Percentiles rank a stretch among this genome's conserved stretches.
phyloP scores from a whole-genome alignment of 2,888 invertebrate genomes.

The Willowsia nigromaculata region DNA sequence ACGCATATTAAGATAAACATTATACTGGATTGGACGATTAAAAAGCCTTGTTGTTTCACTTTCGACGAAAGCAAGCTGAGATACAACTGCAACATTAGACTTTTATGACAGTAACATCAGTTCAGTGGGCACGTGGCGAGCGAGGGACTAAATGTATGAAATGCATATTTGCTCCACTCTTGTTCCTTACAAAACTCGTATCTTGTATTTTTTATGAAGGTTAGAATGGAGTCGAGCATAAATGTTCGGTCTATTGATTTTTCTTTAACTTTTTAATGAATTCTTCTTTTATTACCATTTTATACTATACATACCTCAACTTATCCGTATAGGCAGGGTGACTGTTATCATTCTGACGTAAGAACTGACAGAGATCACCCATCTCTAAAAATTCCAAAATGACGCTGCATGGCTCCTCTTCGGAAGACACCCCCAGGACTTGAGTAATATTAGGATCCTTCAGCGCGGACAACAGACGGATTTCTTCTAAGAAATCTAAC shows the following conservation, averaged over 20 bases:
- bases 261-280: constrained; percentile 60
- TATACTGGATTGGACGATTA: neutral
- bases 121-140: too few species aligned
- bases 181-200: neutral
- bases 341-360: constrained; percentile 81
- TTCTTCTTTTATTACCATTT: neutral
- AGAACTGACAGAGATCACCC: constrained; percentile 90
- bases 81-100: too few species aligned
- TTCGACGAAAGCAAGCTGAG: too few species aligned
- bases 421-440: constrained; percentile 89
- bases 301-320: constrained; percentile 71
- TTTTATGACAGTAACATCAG: too few species aligned
- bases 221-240: neutral
- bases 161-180: neutral
- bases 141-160: neutral
- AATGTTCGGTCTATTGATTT: constrained; percentile 55
- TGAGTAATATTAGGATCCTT: constrained; percentile 92
- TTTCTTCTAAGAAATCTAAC: constrained; percentile 91
- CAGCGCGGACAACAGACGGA: constrained; percentile 89
- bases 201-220: neutral
- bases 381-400: constrained; percentile 93
- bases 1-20: constrained; percentile 4
- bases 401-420: constrained; percentile 91
- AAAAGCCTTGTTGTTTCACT: too few species aligned
- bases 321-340: constrained; percentile 75